Evolutionary conservation across 2,113 vertebrate genomes (phyloP), one percentile per base, ranked within the genome.

Genomic region (Oryzias celebensis): DNA sequence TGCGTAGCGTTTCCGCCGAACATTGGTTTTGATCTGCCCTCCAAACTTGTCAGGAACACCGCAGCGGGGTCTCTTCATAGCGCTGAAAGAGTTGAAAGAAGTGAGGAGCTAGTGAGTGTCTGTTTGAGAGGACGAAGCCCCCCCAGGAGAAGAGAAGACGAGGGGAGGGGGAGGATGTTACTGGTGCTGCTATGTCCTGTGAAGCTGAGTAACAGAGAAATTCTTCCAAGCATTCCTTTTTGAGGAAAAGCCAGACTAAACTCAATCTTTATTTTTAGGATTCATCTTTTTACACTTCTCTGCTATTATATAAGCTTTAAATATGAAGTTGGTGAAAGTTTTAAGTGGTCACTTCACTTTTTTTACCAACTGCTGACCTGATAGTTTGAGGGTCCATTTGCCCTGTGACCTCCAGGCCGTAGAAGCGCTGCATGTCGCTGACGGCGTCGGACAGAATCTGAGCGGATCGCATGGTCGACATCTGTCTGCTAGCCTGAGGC

Each of bases 31-130:
- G 80, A 93, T 94, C 42, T 85, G 93, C 0, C 92, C 92, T 28
- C 96, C 97, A 20, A 98, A 96, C 89, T 96, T 96, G 83, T 99
- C 97, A 0, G 96, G 96, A 46, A 99, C 97, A 1, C 97, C 96
- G 0, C 97, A 99, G 64, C 96, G 95, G 16, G 97, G 95, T 78
- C 93, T 93, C 72, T 81, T 94, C 96, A 99, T 99, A 79, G 96
- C 96, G 54, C 97, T 98, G 81, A 44, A 48, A 62, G 51, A 71
- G 67, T 62, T 73, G 41, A 58, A 62, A 79, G 53, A 55, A 41
- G 43, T 58, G 41, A 70, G 54, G 22, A 53, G 45, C 17, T 57
- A 52, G 15, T 8, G 20, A 41, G 17, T 49, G 20, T 49, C 54
- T 72, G 69, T 62, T 77, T 57, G 46, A 64, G 36, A 77, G 18